Evolutionary conservation across 2,888 invertebrate species (phyloP), one percentile per base, ranked within the genome.

Genomic region (Drymonia ruficornis): DNA sequence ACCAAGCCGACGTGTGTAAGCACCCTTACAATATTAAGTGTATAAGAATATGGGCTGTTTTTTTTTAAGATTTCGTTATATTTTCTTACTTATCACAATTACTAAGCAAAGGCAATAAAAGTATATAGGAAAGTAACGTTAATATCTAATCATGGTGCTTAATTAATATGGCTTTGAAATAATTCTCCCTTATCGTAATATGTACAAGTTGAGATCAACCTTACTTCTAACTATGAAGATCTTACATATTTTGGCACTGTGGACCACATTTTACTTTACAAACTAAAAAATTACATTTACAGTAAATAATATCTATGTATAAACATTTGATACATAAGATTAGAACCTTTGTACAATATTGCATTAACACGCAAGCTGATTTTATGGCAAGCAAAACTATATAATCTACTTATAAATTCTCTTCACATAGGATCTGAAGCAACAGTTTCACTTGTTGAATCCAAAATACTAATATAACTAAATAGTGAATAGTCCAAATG

Each of bases 151-250:
- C 9, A 40, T n/a, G 16, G 59, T 61, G 54, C 59, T 64, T 70
- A 73, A 52, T 59, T 72, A 73, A 69, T 78, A 75, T 76, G 72
- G 72, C 74, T 78, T 70, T 74, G 62, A 65, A 62, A 63, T 65
- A 62, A 58, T 69, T 72, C 64, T 60, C 64, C 61, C 73, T 67
- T 69, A 42, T 44, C 16, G 51, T 69, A 76, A 77, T 88, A 91
- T 89, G 81, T 91, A 91, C 90, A 91, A 78, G 80, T 83, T 92
- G 91, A 92, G 91, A 92, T 92, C 91, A 86, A 87, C 85, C 87
- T 91, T 89, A 90, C 52, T 65, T 75, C 79, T 86, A 82, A 60
- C 76, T 82, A 81, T 83, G 84, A 87, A 89, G 87, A 89, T 89
- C 88, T 87, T 87, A 86, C 70, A 83, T 78, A 87, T 85, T 90